phyloP scores from a whole-genome alignment of 2,113 vertebrate species.

The Phoxinus phoxinus region DNA sequence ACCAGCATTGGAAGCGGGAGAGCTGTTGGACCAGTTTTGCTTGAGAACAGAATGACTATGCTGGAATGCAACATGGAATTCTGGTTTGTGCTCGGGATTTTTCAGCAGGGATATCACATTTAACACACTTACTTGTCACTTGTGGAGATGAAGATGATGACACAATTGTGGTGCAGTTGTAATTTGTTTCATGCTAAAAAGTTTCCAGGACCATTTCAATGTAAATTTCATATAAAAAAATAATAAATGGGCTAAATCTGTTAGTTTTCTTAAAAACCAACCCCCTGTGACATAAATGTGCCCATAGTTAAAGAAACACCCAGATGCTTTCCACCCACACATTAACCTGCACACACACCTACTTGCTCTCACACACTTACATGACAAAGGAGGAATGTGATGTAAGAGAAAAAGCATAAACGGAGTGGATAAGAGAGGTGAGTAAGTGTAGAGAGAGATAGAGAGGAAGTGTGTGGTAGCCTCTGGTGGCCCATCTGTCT shows the following conservation, averaged over 20 bases:
- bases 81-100: no score
- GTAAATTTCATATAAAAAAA: neutral
- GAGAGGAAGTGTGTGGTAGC: constrained; percentile 57
- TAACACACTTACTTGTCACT: neutral
- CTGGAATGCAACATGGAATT: no score
- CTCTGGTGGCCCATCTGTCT: constrained; percentile 53
- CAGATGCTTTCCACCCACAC: neutral
- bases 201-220: neutral
- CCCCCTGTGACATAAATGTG: constrained; percentile 15
- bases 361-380: constrained; percentile 50
- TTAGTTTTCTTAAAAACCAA: neutral
- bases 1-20: no score
- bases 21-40: no score
- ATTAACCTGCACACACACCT: neutral
- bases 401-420: constrained; percentile 23
- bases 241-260: neutral
- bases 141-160: neutral
- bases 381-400: neutral
- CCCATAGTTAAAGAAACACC: neutral
- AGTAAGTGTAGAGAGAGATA: constrained; percentile 56
- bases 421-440: constrained; percentile 39
- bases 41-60: no score
- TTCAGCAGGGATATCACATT: neutral
- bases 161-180: neutral
- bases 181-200: neutral